A percentile compares a stretch with the other conserved stretches of the same genome.
These are phyloP conservation scores for Orius insidiosus DNA, from an alignment of 1,140 invertebrate genomes.

Conservation along the genomic window DNA sequence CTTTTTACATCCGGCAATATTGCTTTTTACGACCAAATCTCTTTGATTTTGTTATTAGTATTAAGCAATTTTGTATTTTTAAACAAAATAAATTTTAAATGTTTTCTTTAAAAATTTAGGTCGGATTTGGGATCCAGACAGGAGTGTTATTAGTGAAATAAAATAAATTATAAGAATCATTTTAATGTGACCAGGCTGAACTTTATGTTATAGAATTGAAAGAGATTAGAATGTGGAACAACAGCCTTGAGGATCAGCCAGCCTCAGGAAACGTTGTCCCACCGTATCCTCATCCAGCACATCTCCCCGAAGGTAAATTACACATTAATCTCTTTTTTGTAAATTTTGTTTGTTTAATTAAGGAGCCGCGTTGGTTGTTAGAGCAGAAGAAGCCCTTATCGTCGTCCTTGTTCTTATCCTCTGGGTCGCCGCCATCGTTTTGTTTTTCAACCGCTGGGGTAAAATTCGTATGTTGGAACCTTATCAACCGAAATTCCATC, in stretches of 20 bases:
- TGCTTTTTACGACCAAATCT: no score
- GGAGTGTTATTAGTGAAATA: no score
- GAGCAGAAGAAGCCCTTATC: conserved; percentile 72
- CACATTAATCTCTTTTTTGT: neutral
- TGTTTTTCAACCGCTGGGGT: conserved; percentile 83
- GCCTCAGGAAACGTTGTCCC: neutral
- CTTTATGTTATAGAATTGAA: conserved; percentile 11
- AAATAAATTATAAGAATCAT: no score
- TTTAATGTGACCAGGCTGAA: conserved; percentile 1
- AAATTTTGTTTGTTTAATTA: conserved; percentile 17
- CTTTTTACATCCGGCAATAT: no score
- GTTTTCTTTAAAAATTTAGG: no score
- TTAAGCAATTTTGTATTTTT: no score
- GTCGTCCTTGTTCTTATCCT: conserved; percentile 69
- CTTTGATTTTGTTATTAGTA: no score
- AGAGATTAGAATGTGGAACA: conserved; percentile 8
- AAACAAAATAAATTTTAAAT: no score
- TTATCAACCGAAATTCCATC: conserved; percentile 57
- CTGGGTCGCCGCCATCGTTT: conserved; percentile 71
- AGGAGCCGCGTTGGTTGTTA: conserved; percentile 36
- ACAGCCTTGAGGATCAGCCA: neutral
- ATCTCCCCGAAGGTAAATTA: conserved; percentile 24
- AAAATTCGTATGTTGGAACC: conserved; percentile 84
- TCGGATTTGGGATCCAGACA: no score
- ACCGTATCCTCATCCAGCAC: conserved; percentile 24